These are phyloP conservation scores for Enteromius viviparus DNA, from an alignment of 2,797 vertebrate genomes.

Conservation along the genomic window DNA sequence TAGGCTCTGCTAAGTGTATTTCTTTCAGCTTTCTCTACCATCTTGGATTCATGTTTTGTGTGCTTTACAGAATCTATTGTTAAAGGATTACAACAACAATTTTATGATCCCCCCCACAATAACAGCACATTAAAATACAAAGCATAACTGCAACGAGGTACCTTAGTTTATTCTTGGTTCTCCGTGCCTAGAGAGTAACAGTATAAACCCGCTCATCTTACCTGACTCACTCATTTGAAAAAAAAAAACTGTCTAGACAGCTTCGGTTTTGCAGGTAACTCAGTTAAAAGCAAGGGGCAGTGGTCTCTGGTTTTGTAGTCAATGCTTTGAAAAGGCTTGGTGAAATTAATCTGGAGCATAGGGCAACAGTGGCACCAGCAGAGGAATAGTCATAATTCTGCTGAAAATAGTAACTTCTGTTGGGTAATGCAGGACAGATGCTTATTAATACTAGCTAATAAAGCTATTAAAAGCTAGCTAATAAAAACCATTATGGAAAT, in stretches of 20 bases:
- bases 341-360: neutral
- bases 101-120: neutral
- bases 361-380: neutral
- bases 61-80: neutral
- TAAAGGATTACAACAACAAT: neutral
- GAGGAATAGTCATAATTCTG: neutral
- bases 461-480: neutral
- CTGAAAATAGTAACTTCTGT: neutral
- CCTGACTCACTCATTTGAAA: neutral
- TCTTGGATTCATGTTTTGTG: neutral
- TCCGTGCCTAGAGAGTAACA: neutral
- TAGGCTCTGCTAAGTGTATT: neutral
- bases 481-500: neutral
- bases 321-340: neutral
- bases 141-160: neutral
- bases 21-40: neutral
- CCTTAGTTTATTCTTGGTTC: neutral
- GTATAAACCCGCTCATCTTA: neutral
- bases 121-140: neutral
- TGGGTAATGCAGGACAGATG: neutral
- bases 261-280: neutral
- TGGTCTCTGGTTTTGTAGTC: neutral
- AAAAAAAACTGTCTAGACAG: neutral
- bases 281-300: constrained; percentile 3
- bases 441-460: neutral